Base-by-base conservation (phyloP, 2,113 vertebrate species). In the Perca fluviatilis region DNA sequence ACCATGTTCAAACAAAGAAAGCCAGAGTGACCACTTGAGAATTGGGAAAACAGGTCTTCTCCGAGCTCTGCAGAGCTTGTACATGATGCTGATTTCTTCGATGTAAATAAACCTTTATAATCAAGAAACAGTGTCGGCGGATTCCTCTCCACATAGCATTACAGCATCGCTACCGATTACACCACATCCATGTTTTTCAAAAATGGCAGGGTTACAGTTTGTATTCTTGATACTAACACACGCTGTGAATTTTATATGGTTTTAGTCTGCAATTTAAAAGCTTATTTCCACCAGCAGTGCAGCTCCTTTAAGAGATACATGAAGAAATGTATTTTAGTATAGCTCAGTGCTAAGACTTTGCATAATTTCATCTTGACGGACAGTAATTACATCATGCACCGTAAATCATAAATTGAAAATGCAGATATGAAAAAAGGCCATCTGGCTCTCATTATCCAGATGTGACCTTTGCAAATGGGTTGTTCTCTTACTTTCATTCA, bases 381-480 rank as follows among this genome's bases (percentile, higher is more conserved):
- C 27, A 54, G 23, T 43, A 72, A 75, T 75, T 43, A 64, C 43
- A 56, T 30, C 65, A 43, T 54, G n/a, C 40, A 56, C 80, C 54
- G 58, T n/a, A 23, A 33, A 77, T 61, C 30, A 36, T 53, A 33
- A 3, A 18, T 81, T 77, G 27, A 46, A 78, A 83, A 74, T 73
- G 40, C 53, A 61, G 50, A 56, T 62, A 19, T 60, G 33, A 49
- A 58, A 84, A 74, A 76, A 66, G 15, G 4, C 19, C 79, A 46
- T 53, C 21, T 11, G 3, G 23, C 58, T 69, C n/a, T 79, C n/a
- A 73, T 88, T 62, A 72, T 64, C 47, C 10, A 21, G 40, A 30
- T 53, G 25, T 82, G 87, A 86, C 88, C 87, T 92, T 88, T 90
- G 23, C 58, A 80, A 69, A 78, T 78, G 40, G 14, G 6, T 51